A percentile compares a stretch with the other conserved stretches of the same genome.
Conservation (phyloP, 2,797 vertebrate genomes). For the Phataginus tricuspis region DNA sequence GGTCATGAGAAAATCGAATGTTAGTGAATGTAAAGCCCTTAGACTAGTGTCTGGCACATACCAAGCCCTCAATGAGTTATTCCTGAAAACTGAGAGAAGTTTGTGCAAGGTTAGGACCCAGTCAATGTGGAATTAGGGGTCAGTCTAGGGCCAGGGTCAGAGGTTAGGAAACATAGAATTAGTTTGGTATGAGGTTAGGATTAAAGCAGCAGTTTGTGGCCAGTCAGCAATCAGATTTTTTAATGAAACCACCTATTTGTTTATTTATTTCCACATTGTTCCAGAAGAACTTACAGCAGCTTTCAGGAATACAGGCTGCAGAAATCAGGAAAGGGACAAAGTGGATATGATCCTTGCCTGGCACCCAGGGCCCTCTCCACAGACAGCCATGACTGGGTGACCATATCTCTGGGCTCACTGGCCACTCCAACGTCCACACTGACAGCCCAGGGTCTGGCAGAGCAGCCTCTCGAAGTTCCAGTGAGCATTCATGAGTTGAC, state of each 20-base stretch:
- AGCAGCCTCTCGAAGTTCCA: background rate
- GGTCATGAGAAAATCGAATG: background rate
- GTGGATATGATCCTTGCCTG: background rate
- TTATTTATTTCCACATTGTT: background rate
- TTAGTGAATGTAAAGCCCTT: background rate
- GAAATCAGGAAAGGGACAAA: background rate
- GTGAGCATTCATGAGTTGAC: background rate
- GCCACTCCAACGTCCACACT: background rate
- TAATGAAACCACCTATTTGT: background rate
- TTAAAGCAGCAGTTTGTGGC: background rate
- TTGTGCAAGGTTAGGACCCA: background rate
- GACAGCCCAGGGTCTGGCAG: background rate
- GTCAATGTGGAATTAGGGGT: background rate
- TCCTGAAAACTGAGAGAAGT: background rate
- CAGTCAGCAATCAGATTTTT: background rate
- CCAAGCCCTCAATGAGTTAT: background rate
- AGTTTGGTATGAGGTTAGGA: background rate
- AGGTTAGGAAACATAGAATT: background rate
- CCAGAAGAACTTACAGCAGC: background rate
- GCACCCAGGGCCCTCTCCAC: background rate
- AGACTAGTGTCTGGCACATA: background rate
- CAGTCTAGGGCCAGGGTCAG: background rate
- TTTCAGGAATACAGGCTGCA: background rate
- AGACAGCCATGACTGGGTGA: background rate
- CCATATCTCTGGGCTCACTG: background rate